Percentiles rank a stretch among this genome's conserved stretches.
Conservation (phyloP, 1,140 invertebrate genomes). For the Metopolophium dirhodum region DNA sequence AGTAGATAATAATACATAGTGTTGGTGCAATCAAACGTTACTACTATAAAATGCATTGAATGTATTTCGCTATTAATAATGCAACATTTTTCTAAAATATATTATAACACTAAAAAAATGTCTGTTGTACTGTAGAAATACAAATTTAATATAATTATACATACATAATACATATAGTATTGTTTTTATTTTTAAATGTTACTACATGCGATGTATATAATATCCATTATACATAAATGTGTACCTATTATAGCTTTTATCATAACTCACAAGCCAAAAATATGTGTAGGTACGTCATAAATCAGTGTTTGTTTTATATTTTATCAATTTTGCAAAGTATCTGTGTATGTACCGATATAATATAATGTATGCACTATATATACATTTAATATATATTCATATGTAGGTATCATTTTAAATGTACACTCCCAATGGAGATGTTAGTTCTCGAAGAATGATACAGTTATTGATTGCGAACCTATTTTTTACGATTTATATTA, state of each 20-base stretch:
- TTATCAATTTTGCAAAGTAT: not conserved
- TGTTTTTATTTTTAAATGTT: conserved; percentile 1
- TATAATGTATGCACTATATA: not conserved
- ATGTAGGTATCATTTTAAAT: not conserved
- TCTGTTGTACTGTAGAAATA: not conserved
- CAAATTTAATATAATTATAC: not conserved
- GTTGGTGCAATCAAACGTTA: not conserved
- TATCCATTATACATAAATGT: not conserved
- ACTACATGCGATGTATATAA: not conserved
- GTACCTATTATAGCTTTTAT: not conserved
- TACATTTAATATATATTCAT: not conserved
- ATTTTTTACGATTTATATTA: not conserved
- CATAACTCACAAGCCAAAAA: not conserved
- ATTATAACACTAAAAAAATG: not conserved
- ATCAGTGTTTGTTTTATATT: not conserved
- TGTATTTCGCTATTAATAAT: not conserved
- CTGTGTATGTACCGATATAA: not conserved
- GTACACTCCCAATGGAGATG: not conserved
- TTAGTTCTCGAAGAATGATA: not conserved
- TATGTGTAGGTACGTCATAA: not conserved
- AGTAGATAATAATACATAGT: not conserved
- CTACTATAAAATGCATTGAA: not conserved
- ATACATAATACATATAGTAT: not conserved
- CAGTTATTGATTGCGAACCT: not conserved
- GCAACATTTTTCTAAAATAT: not conserved